A percentile compares a stretch with the other conserved stretches of the same genome.
These are phyloP conservation scores for Pseudochaenichthys georgianus DNA, from an alignment of 2,797 vertebrate species.

Conservation along the genomic window DNA sequence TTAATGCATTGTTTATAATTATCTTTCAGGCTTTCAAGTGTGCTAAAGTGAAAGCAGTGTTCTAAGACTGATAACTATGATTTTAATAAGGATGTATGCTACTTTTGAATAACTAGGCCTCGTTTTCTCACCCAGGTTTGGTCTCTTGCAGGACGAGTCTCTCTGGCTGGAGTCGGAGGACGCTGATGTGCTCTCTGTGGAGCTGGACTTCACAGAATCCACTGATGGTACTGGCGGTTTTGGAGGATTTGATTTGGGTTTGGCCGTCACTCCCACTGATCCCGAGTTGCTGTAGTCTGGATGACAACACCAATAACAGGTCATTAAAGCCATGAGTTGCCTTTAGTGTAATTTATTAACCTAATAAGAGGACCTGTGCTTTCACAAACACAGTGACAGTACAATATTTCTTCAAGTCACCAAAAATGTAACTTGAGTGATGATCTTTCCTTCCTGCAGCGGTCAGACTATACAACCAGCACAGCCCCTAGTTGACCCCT, in stretches of 20 bases:
- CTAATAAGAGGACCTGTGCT: not conserved
- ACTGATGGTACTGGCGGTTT: constrained; percentile 67
- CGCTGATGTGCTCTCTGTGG: constrained; percentile 83
- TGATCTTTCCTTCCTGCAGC: too few species aligned
- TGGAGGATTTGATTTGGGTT: constrained; percentile 59
- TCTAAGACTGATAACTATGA: not conserved
- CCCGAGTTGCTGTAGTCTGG: constrained; percentile 87
- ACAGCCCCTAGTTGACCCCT: too few species aligned
- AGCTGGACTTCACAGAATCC: constrained; percentile 77
- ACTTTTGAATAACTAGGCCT: not conserved
- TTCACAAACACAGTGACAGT: not conserved
- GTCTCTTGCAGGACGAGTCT: constrained; percentile 65
- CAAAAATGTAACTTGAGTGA: not conserved
- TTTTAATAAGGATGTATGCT: not conserved
- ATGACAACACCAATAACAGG: constrained; percentile 36
- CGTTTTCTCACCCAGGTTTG: constrained; percentile 67
- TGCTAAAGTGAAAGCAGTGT: not conserved
- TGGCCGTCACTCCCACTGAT: constrained; percentile 59
- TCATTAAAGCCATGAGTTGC: not conserved
- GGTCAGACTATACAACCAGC: too few species aligned
- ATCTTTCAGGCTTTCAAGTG: not conserved
- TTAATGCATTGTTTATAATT: too few species aligned
- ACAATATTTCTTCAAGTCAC: not conserved
- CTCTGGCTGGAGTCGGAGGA: constrained; percentile 76
- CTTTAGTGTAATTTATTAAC: not conserved